Evolutionary conservation across 2,888 invertebrate genomes (phyloP).

Genomic region (Odontocolon sp.): DNA sequence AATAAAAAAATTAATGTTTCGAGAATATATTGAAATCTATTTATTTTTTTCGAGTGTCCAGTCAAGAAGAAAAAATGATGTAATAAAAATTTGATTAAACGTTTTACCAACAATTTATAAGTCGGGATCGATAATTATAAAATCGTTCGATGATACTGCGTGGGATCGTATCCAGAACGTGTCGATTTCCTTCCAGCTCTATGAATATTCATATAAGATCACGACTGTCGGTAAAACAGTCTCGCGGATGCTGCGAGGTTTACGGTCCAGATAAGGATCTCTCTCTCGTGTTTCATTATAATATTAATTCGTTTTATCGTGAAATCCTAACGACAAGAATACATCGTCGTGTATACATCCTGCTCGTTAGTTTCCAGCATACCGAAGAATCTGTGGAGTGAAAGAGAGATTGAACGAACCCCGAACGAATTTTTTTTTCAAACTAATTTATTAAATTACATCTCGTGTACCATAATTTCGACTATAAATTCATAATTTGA

Average conservation of each 20-base stretch:
- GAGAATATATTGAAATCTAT: not conserved
- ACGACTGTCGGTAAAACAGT: conserved; percentile 42
- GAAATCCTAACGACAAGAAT: conserved; percentile 17
- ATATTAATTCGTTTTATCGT: conserved; percentile 61
- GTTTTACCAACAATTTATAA: conserved; percentile 64
- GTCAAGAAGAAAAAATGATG: conserved; percentile 74
- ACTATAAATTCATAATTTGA: conserved; percentile 58
- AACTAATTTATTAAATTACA: conserved; percentile 55
- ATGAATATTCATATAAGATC: conserved; percentile 69
- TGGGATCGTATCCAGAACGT: conserved; percentile 40
- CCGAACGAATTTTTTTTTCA: conserved; percentile 43
- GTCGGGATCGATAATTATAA: conserved; percentile 33
- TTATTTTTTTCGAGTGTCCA: not conserved
- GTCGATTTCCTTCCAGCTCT: conserved; percentile 40
- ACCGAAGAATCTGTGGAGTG: not conserved
- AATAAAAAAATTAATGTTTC: conserved; percentile 5
- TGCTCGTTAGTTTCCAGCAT: conserved; percentile 1
- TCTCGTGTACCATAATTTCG: conserved; percentile 29
- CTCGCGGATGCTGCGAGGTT: conserved; percentile 45
- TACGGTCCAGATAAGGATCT: conserved; percentile 65
- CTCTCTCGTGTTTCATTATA: conserved; percentile 64
- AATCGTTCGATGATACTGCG: conserved; percentile 59
- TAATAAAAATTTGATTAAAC: conserved; percentile 77
- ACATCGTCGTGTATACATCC: not conserved
- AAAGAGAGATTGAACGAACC: conserved; percentile 48